Evolutionary conservation across 2,797 vertebrate genomes (phyloP).

Genomic region (Aphelocoma californica): DNA sequence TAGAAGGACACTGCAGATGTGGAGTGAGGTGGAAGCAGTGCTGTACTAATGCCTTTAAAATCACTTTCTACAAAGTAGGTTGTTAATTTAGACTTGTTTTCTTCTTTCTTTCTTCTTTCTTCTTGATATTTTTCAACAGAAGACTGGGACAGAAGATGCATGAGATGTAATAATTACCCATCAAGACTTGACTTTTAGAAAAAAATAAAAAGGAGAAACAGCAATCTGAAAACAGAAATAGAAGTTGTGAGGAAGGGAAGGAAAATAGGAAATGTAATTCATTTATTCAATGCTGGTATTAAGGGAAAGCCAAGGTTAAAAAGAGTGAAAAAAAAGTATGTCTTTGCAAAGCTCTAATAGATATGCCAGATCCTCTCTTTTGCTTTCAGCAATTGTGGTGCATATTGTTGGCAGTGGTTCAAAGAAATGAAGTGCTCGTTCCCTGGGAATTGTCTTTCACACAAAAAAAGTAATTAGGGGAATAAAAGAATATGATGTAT

Average conservation of each 20-base stretch:
- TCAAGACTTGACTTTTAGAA: conserved; percentile 44
- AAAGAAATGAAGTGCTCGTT: conserved; percentile 63
- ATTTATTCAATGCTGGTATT: conserved; percentile 62
- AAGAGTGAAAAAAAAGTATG: conserved; percentile 32
- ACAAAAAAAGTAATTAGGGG: conserved; percentile 60
- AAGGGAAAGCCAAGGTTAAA: conserved; percentile 68
- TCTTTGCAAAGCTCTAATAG: conserved; percentile 69
- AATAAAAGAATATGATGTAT: conserved; percentile 65
- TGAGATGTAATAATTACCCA: conserved; percentile 69
- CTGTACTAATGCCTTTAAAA: conserved; percentile 50
- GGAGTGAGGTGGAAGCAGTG: conserved; percentile 6
- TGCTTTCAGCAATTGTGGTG: conserved; percentile 60
- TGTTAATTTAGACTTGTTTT: conserved; percentile 65
- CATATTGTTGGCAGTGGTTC: conserved; percentile 67
- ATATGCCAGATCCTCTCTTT: conserved; percentile 62
- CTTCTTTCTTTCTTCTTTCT: conserved; percentile 5
- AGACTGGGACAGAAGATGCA: conserved; percentile 59
- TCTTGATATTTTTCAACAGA: conserved; percentile 59
- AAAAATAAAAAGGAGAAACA: conserved; percentile 39
- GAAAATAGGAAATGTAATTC: conserved; percentile 54
- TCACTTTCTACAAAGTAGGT: conserved; percentile 44
- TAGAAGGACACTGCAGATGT: conserved; percentile 51
- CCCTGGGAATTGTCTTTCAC: conserved; percentile 71
- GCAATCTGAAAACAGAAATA: conserved; percentile 57
- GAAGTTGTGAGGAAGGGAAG: conserved; percentile 50